These are phyloP conservation scores for Aphyosemion australe DNA, from an alignment of 2,113 vertebrate species.

Conservation along the genomic window DNA sequence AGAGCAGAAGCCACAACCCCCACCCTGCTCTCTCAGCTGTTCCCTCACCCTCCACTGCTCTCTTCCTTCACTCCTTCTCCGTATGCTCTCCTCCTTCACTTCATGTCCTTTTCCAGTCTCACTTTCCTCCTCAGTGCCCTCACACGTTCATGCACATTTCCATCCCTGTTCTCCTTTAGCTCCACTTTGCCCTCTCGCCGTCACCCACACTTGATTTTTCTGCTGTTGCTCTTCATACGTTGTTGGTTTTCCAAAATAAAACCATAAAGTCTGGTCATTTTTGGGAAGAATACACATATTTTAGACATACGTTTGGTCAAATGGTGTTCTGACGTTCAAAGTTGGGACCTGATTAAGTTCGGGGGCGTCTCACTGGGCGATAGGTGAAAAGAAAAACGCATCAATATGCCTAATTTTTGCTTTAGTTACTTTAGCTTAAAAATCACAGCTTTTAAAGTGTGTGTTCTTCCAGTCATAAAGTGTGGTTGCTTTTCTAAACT, in stretches of 20 bases:
- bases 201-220: slow-evolving; percentile 3
- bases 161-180: slow-evolving; percentile 22
- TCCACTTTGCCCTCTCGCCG: slow-evolving; percentile 15
- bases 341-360: no score
- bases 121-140: slow-evolving; percentile 26
- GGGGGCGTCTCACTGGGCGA: background rate
- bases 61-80: slow-evolving; percentile 14
- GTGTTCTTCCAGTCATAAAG: no score
- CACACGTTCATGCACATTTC: slow-evolving; percentile 36
- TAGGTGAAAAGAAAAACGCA: background rate
- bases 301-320: no score
- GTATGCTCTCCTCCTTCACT: slow-evolving; percentile 21
- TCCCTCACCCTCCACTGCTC: slow-evolving; percentile 27
- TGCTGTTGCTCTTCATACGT: slow-evolving; percentile 25
- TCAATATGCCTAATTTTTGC: no score
- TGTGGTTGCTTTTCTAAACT: no score
- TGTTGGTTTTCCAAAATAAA: slow-evolving; percentile 22
- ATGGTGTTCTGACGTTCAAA: no score
- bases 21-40: slow-evolving; percentile 33
- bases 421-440: no score
- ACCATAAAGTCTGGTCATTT: background rate
- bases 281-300: background rate
- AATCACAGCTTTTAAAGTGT: background rate
- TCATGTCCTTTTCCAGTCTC: slow-evolving; percentile 24
- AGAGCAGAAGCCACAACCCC: slow-evolving; percentile 72